Conservation (phyloP, 2,113 vertebrate genomes). For the Takifugu flavidus region DNA sequence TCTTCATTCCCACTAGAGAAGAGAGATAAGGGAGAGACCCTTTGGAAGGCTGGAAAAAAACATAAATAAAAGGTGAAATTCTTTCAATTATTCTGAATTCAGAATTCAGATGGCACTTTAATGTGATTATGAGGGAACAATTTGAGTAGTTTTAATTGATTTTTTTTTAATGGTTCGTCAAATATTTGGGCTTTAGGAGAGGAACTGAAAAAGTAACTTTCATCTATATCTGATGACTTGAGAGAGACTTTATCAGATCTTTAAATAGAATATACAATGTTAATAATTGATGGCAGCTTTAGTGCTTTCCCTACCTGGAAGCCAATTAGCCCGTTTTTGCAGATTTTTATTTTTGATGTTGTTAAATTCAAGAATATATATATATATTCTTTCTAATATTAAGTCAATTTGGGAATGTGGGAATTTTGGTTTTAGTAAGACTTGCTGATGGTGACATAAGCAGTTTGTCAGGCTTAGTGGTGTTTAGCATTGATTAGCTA, state of each 20-base stretch:
- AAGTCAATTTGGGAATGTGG: too few relatives aligned
- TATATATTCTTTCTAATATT: too few relatives aligned
- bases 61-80: slow-evolving; percentile 40
- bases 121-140: neutral
- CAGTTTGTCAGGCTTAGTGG: slow-evolving; percentile 87
- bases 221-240: neutral
- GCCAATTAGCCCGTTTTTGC: too few relatives aligned
- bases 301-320: too few relatives aligned
- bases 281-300: too few relatives aligned
- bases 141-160: neutral
- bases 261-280: too few relatives aligned
- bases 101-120: neutral
- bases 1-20: slow-evolving; percentile 76
- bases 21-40: slow-evolving; percentile 72
- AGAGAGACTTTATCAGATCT: too few relatives aligned
- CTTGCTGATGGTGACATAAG: slow-evolving; percentile 60
- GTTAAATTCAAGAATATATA: too few relatives aligned
- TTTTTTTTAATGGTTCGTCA: neutral
- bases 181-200: neutral
- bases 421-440: slow-evolving; percentile 42
- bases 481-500: slow-evolving; percentile 97
- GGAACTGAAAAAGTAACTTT: neutral
- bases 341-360: too few relatives aligned
- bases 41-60: slow-evolving; percentile 44
- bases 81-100: slow-evolving; percentile 22